phyloP scores from a whole-genome alignment of 2,113 vertebrate species.

The Peromyscus maniculatus region DNA sequence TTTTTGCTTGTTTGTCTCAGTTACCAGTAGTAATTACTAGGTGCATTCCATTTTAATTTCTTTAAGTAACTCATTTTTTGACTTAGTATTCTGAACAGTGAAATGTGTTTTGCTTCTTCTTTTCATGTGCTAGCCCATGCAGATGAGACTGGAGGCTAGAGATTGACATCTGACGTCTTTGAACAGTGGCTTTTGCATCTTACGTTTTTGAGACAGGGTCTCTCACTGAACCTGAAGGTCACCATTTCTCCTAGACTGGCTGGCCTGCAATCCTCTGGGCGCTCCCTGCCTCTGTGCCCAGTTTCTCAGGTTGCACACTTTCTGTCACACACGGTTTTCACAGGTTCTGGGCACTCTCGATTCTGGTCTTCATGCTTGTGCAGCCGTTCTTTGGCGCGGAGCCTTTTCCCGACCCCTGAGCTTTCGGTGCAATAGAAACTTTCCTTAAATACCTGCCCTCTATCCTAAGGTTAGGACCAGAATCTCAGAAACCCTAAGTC shows the following conservation, averaged over 20 bases:
- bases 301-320: background rate
- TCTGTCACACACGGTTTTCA: background rate
- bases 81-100: slow-evolving; percentile 71
- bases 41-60: slow-evolving; percentile 59
- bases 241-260: background rate
- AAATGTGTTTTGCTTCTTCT: slow-evolving; percentile 75
- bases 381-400: background rate
- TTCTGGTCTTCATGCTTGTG: background rate
- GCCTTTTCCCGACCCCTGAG: background rate
- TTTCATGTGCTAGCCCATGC: background rate
- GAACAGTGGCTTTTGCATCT: background rate
- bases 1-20: slow-evolving; percentile 60
- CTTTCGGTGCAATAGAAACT: background rate
- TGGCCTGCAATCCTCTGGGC: background rate
- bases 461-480: background rate
- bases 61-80: slow-evolving; percentile 76
- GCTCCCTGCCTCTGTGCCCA: background rate
- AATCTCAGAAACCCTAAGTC: background rate
- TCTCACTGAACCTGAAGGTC: background rate
- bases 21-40: slow-evolving; percentile 69
- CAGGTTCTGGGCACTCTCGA: background rate
- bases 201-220: background rate
- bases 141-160: background rate
- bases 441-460: background rate
- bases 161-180: background rate